Evolutionary conservation across 2,113 vertebrate species (phyloP).

Genomic region (Gorsachius goisagi): DNA sequence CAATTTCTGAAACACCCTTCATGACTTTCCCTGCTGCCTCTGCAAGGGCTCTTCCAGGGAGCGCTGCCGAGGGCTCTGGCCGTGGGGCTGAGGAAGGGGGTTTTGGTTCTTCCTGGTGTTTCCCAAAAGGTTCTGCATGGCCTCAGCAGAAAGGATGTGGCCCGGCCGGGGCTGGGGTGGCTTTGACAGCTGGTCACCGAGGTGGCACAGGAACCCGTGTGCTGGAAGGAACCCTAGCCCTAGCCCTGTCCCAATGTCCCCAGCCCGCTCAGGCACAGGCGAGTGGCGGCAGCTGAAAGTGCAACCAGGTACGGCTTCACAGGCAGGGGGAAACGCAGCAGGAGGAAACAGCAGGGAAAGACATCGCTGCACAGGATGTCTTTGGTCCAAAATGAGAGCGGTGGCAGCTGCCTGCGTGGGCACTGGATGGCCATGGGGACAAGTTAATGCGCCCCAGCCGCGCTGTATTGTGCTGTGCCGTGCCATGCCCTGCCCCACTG

Average conservation of each 20-base stretch:
- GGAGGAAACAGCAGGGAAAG: not conserved
- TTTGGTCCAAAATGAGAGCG: not conserved
- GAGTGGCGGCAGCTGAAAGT: not conserved
- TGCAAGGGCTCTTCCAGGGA: not conserved
- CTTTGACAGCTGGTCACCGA: rapidly evolving
- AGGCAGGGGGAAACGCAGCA: not conserved
- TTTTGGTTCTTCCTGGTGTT: not conserved
- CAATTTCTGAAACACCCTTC: not conserved
- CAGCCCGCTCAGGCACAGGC: rapidly evolving
- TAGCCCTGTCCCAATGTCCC: not conserved
- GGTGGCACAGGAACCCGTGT: rapidly evolving
- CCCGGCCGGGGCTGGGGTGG: rapidly evolving
- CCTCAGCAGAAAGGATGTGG: not conserved
- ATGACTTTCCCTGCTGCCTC: not conserved
- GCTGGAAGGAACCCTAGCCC: not conserved
- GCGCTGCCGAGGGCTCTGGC: rapidly evolving
- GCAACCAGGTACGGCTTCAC: not conserved
- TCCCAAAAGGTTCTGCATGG: rapidly evolving
- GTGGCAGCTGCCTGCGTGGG: not conserved
- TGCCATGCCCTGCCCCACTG: rapidly evolving
- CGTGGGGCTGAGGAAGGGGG: not conserved
- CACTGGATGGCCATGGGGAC: rapidly evolving
- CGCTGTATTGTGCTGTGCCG: rapidly evolving
- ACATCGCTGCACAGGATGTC: not conserved
- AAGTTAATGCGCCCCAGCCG: rapidly evolving